Conservation (phyloP, 2,888 invertebrate genomes). For the Cancer borealis region DNA sequence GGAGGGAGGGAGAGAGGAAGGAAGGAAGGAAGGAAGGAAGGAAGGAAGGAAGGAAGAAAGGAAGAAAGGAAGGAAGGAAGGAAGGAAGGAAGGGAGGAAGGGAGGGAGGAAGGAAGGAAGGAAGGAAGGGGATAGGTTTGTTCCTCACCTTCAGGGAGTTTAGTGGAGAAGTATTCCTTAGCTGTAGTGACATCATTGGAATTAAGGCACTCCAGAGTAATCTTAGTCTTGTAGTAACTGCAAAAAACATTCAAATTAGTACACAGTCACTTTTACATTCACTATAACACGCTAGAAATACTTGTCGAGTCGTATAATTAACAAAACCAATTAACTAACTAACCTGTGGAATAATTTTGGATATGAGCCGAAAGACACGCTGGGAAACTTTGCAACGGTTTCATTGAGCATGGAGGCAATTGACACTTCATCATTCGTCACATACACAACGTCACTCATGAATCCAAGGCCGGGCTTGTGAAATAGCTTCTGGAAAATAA, state of each 20-base stretch:
- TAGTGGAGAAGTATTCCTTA: slow-evolving; percentile 78
- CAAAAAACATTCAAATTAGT: background rate
- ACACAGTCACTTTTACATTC: background rate
- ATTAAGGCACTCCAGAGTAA: slow-evolving; percentile 80
- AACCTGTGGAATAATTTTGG: slow-evolving; percentile 80
- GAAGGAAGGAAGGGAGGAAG: background rate
- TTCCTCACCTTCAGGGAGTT: slow-evolving; percentile 42
- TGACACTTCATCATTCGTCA: slow-evolving; percentile 78
- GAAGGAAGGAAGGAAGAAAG: background rate
- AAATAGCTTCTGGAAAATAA: slow-evolving; percentile 67
- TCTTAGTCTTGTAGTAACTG: slow-evolving; percentile 81
- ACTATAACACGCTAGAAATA: background rate
- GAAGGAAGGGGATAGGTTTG: background rate
- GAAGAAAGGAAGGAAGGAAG: background rate
- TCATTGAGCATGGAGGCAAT: slow-evolving; percentile 81
- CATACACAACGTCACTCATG: slow-evolving; percentile 58
- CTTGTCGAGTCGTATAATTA: background rate
- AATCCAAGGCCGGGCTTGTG: slow-evolving; percentile 69
- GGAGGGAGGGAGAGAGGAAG: background rate
- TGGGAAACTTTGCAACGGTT: slow-evolving; percentile 81
- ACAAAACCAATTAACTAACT: background rate
- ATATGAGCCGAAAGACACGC: slow-evolving; percentile 84
- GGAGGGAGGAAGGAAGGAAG: background rate
- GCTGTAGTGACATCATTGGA: slow-evolving; percentile 80
- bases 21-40: background rate